A percentile compares a stretch with the other conserved stretches of the same genome.
Evolutionary conservation across 2,888 invertebrate species (phyloP).

Genomic region (Trachelus troglodyta): DNA sequence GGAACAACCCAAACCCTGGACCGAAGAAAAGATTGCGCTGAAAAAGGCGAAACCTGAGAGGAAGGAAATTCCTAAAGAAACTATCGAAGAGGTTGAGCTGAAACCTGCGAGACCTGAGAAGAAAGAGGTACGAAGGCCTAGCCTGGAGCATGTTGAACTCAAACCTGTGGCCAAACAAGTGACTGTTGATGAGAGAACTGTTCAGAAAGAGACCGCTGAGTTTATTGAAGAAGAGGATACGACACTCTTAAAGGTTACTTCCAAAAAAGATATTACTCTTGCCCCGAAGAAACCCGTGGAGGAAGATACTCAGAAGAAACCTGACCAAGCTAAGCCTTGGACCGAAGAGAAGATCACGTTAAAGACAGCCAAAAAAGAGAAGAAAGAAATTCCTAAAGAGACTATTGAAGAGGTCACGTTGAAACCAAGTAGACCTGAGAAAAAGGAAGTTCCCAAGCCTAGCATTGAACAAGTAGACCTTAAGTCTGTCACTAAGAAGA

Average conservation of each 20-base stretch:
- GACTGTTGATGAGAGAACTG: constrained; percentile 28
- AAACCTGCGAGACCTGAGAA: constrained; percentile 70
- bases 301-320: constrained; percentile 32
- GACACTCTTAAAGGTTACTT: constrained; percentile 8
- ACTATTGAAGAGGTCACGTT: constrained; percentile 43
- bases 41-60: constrained; percentile 66
- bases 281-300: constrained; percentile 26
- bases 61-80: constrained; percentile 64
- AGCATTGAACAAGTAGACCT: constrained; percentile 44
- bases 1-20: constrained; percentile 69
- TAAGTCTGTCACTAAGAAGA: constrained; percentile 34
- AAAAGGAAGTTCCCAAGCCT: constrained; percentile 20
- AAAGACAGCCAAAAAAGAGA: constrained; percentile 50
- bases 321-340: constrained; percentile 50
- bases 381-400: constrained; percentile 48
- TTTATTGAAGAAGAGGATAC: constrained; percentile 33
- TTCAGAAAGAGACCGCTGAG: constrained; percentile 6
- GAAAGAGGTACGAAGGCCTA: constrained; percentile 46
- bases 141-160: constrained; percentile 42
- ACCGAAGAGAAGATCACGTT: constrained; percentile 56
- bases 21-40: constrained; percentile 73
- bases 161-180: constrained; percentile 40
- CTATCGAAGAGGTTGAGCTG: constrained; percentile 67
- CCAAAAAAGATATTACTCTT: constrained; percentile 2
- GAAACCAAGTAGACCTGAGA: constrained; percentile 27